Evolutionary conservation across 1,140 invertebrate species (phyloP).

Genomic region (Amyelois transitella): DNA sequence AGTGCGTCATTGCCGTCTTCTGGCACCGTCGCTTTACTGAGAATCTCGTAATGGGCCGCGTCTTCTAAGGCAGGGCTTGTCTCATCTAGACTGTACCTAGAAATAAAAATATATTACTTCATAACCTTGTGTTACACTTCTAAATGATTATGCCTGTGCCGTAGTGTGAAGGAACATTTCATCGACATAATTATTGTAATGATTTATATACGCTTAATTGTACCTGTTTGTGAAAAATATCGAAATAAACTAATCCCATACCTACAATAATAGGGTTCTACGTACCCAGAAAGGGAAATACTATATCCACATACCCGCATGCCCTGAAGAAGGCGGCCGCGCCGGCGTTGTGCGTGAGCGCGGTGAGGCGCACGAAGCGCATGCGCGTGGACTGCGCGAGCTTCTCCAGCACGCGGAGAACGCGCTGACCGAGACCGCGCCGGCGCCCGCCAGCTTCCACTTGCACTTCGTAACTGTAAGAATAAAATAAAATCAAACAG

Average conservation of each 20-base stretch:
- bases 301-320: constrained; percentile 38
- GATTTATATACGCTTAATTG: no score
- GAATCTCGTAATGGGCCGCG: constrained; percentile 59
- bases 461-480: constrained; percentile 61
- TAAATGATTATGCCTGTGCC: no score
- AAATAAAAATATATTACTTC: constrained; percentile 1
- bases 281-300: not conserved
- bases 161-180: no score
- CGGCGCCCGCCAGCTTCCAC: constrained; percentile 51
- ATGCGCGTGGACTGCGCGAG: constrained; percentile 51
- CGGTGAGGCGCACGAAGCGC: constrained; percentile 57
- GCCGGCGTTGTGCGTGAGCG: constrained; percentile 58
- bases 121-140: no score
- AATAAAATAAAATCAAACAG: no score
- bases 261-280: no score
- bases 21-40: constrained; percentile 44
- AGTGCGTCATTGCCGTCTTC: constrained; percentile 3
- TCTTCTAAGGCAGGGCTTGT: constrained; percentile 59
- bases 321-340: constrained; percentile 53
- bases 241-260: no score
- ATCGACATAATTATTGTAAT: no score
- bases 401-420: constrained; percentile 50
- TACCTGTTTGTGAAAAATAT: no score
- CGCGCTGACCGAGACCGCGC: constrained; percentile 49
- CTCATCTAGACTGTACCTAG: constrained; percentile 57